phyloP scores from a whole-genome alignment of 1,140 invertebrate species.

The Conopomorpha cramerella region DNA sequence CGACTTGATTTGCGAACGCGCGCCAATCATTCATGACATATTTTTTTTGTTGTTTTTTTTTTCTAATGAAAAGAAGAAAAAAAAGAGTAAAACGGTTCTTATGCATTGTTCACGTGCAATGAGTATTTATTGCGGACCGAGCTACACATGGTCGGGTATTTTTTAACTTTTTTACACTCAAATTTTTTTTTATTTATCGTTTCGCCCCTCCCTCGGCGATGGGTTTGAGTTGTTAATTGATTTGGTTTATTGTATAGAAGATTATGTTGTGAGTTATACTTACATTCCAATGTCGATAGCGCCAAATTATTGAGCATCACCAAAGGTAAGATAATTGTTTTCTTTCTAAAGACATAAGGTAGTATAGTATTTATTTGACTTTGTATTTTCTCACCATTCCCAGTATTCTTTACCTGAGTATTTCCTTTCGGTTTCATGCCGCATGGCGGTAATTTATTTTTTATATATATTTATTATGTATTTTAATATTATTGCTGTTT shows the following conservation, averaged over 20 bases:
- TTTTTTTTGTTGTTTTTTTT: constrained; percentile 47
- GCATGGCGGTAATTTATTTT: too few species aligned
- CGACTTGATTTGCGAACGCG: constrained; percentile 20
- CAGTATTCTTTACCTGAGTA: too few species aligned
- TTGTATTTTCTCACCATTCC: too few species aligned
- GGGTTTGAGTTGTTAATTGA: constrained; percentile 37
- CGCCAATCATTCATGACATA: constrained; percentile 14
- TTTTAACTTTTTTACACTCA: constrained; percentile 63
- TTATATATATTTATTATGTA: too few species aligned
- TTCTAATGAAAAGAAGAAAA: constrained; percentile 15
- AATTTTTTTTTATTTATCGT: constrained; percentile 50
- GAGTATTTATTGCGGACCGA: too few species aligned
- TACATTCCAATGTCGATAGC: constrained; percentile 45
- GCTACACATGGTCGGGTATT: constrained; percentile 62
- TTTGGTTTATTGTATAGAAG: too few species aligned
- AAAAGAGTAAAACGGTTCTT: too few species aligned
- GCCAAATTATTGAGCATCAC: constrained; percentile 31
- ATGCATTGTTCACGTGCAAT: too few species aligned
- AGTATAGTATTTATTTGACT: constrained; percentile 64
- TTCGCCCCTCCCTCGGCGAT: constrained; percentile 31
- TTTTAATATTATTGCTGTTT: too few species aligned
- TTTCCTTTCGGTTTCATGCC: too few species aligned
- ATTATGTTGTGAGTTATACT: constrained; percentile 37
- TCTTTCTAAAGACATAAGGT: constrained; percentile 38
- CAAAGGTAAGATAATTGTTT: constrained; percentile 48